A percentile compares a stretch with the other conserved stretches of the same genome.
These are phyloP conservation scores for Limnodromus scolopaceus DNA, from an alignment of 2,797 vertebrate species.

Conservation along the genomic window DNA sequence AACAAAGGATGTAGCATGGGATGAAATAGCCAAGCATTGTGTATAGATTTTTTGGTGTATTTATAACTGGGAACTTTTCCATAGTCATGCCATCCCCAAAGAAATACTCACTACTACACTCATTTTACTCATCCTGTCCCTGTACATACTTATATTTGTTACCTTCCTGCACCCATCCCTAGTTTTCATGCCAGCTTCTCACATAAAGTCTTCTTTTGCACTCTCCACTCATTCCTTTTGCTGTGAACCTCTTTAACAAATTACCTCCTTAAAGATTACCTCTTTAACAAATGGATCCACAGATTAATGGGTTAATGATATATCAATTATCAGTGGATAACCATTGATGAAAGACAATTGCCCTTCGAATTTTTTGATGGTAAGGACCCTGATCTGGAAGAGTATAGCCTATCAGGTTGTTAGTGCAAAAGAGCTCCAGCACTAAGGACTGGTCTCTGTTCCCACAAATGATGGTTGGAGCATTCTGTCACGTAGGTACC, in stretches of 20 bases:
- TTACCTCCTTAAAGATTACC: background rate
- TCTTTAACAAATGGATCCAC: background rate
- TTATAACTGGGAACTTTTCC: background rate
- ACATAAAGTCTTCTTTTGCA: background rate
- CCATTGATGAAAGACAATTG: background rate
- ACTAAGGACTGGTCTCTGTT: background rate
- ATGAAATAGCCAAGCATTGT: background rate
- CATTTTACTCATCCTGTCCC: background rate
- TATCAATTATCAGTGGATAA: background rate
- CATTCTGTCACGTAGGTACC: background rate
- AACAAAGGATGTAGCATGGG: background rate
- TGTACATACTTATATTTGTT: background rate
- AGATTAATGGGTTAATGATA: background rate
- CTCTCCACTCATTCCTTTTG: background rate
- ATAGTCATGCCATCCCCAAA: background rate
- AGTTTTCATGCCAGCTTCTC: background rate
- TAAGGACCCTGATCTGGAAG: background rate
- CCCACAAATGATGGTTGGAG: background rate
- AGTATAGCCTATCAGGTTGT: background rate
- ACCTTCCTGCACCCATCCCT: background rate
- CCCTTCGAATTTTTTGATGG: background rate
- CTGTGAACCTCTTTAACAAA: background rate
- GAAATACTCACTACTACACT: background rate
- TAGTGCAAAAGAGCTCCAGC: background rate
- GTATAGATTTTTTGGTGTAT: background rate